phyloP scores from a whole-genome alignment of 2,113 vertebrate species.

The Labeo catla region DNA sequence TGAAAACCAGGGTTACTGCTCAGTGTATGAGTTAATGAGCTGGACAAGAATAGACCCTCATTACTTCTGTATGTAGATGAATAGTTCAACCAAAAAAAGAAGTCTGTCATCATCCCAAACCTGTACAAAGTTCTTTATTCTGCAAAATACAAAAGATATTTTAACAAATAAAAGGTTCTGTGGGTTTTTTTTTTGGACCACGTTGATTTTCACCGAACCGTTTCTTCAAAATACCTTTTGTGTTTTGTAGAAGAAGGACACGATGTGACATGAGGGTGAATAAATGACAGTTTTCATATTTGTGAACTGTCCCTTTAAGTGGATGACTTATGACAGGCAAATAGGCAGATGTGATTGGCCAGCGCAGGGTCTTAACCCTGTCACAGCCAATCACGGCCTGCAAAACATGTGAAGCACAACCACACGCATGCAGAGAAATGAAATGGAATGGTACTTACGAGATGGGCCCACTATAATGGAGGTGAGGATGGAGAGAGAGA shows the following conservation, averaged over 20 bases:
- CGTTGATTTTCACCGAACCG: not conserved
- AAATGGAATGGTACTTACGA: constrained; percentile 86
- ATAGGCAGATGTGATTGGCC: not conserved
- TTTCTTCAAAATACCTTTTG: not conserved
- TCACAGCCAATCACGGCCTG: constrained; percentile 40
- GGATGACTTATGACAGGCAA: not conserved
- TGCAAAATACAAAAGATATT: not conserved
- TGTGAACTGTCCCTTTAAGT: not conserved
- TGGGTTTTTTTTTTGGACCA: not conserved
- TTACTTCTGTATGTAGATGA: not conserved
- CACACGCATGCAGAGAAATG: constrained; percentile 61
- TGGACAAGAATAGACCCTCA: not conserved
- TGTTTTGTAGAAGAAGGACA: not conserved
- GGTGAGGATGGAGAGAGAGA: constrained; percentile 57
- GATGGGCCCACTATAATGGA: constrained; percentile 79
- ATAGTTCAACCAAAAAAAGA: not conserved
- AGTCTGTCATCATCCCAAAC: not conserved
- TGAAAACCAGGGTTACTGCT: not conserved
- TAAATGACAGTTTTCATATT: not conserved
- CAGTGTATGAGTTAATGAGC: not conserved
- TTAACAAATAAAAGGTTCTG: not conserved
- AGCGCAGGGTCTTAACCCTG: constrained; percentile 15
- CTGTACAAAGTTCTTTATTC: not conserved
- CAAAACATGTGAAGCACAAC: constrained; percentile 28
- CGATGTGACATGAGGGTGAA: not conserved